These are phyloP conservation scores for Timandra comae DNA, from an alignment of 2,888 invertebrate species.

Conservation along the genomic window DNA sequence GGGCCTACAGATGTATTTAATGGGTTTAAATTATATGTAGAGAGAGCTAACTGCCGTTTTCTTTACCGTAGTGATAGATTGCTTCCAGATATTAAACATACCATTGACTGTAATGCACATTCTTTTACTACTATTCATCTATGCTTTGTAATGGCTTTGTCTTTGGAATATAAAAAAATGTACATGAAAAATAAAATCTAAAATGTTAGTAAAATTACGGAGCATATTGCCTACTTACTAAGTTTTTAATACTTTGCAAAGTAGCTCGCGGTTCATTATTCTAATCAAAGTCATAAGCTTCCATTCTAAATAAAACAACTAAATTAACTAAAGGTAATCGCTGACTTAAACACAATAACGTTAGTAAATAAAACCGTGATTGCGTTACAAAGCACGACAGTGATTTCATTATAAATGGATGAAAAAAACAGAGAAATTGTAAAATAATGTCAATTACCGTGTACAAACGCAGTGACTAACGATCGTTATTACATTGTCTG, in stretches of 20 bases:
- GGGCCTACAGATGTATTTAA: conserved; percentile 76
- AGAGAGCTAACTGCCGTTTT: conserved; percentile 66
- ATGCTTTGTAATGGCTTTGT: too few species aligned
- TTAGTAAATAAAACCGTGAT: conserved; percentile 13
- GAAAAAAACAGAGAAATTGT: conserved; percentile 64
- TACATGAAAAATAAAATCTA: too few species aligned
- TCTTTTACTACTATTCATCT: conserved; percentile 3
- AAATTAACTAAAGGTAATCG: too few species aligned
- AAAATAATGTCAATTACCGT: conserved; percentile 74
- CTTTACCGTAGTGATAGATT: conserved; percentile 60
- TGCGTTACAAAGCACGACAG: conserved; percentile 53
- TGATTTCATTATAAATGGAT: conserved; percentile 59
- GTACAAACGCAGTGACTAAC: conserved; percentile 58
- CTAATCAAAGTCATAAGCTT: too few species aligned
- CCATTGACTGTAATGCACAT: conserved; percentile 11
- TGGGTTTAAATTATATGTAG: conserved; percentile 76
- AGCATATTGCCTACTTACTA: too few species aligned
- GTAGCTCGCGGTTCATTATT: too few species aligned
- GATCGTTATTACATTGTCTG: conserved; percentile 35
- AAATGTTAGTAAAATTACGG: too few species aligned
- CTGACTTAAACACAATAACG: too few species aligned
- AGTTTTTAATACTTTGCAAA: too few species aligned
- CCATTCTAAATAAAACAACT: too few species aligned
- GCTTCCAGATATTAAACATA: conserved; percentile 28
- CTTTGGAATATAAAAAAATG: too few species aligned